Conservation (phyloP, 2,797 vertebrate species). For the Pseudochirops cupreus region DNA sequence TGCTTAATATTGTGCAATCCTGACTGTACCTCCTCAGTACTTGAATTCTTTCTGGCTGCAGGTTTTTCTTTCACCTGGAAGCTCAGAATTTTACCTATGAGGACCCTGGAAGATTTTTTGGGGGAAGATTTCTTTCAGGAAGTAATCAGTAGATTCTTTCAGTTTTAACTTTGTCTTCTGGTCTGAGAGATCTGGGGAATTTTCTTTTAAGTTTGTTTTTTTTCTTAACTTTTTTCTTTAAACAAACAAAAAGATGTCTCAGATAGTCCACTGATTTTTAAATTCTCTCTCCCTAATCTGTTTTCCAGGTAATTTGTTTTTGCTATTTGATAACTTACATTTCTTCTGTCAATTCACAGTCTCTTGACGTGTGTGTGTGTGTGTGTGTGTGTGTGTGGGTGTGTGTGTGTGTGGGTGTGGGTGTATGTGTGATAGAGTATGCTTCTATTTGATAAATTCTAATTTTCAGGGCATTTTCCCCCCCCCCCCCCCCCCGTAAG, state of each 20-base stretch:
- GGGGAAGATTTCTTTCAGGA: background rate
- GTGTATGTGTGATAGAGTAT: too few relatives aligned
- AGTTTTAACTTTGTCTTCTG: background rate
- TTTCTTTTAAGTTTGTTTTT: background rate
- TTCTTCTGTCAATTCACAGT: too few relatives aligned
- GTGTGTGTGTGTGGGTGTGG: too few relatives aligned
- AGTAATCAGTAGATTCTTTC: background rate
- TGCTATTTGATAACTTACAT: background rate
- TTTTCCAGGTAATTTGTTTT: background rate
- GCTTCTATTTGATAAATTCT: background rate
- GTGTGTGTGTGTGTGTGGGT: too few relatives aligned
- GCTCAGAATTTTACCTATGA: background rate
- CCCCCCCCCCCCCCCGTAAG: background rate
- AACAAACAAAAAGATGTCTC: background rate
- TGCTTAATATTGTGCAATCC: background rate
- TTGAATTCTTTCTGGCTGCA: background rate
- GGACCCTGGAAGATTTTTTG: background rate
- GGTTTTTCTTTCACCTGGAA: background rate
- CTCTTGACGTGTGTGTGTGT: too few relatives aligned
- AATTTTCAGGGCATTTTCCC: background rate
- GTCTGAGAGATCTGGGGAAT: background rate
- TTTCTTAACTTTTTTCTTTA: background rate
- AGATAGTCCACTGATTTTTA: background rate
- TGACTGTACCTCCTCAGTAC: background rate
- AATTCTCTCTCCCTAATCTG: background rate